Base-by-base conservation (phyloP, 2,888 invertebrate genomes). In the Erpobdella octoculata region DNA sequence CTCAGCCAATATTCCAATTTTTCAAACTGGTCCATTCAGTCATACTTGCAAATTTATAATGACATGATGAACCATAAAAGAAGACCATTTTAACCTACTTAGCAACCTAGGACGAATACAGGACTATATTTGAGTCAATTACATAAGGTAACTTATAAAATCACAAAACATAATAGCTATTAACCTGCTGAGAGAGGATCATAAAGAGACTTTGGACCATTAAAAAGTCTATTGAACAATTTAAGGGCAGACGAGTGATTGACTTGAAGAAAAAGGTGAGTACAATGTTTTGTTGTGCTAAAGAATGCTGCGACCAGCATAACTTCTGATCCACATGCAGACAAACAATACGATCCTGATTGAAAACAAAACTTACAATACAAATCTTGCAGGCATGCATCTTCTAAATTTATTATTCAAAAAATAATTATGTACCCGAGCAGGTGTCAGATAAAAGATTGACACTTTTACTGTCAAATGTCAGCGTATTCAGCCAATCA, bases 401-500 rank as follows among this genome's bases (percentile, higher is more conserved):
- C 9, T 41, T 41, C 9, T 41, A 41, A 41, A 41, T 41, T 41
- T 12, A 41, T 53, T 53, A 25, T 5, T 53, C 21, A 53, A 21
- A 53, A 53, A 28, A n/a, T 53, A 3, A 1, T 53, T 18, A 53
- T 25, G 28, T 53, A 53, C 53, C 53, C 28, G 53, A 53, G 53
- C 53, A 53, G 53, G 53, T 25, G 53, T 53, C 53, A 53, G 53
- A 53, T 28, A 53, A 53, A 62, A 62, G n/a, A 62, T 62, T 62
- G n/a, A 62, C 62, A 62, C 62, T 62, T 62, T 62, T 62, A 9
- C 62, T 31, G 33, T 62, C 62, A 62, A 62, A 62, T 28, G 62
- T 62, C 33, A 62, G 33, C 1, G 35, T 33, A 62, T 62, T 62
- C 33, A 62, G 21, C 62, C 62, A 62, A 62, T 62, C 35, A 35